A percentile compares a stretch with the other conserved stretches of the same genome.
phyloP scores from a whole-genome alignment of 2,888 invertebrate genomes.

The Callyntrura sp. region DNA sequence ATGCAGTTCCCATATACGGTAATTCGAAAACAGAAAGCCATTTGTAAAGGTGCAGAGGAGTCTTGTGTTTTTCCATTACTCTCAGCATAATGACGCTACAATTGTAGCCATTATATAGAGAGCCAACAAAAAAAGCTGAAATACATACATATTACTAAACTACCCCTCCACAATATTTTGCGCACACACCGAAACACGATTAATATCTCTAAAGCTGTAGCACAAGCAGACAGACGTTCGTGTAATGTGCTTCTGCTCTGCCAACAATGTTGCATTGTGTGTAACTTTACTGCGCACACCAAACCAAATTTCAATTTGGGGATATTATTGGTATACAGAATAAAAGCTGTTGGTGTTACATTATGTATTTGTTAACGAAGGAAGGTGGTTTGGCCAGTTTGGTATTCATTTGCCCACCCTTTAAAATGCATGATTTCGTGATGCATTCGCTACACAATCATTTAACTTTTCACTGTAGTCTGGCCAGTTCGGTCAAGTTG shows the following conservation, averaged over 20 bases:
- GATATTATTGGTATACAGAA: not conserved
- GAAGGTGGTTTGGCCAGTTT: conserved; percentile 78
- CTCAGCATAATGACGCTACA: too few species aligned
- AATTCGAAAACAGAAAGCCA: too few species aligned
- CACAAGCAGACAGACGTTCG: not conserved
- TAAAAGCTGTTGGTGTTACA: not conserved
- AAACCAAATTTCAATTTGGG: too few species aligned
- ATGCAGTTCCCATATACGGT: too few species aligned
- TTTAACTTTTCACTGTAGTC: conserved; percentile 35
- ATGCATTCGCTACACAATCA: conserved; percentile 39
- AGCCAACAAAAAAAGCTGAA: conserved; percentile 36
- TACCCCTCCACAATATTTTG: conserved; percentile 53
- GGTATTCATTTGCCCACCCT: conserved; percentile 57
- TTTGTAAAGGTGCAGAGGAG: too few species aligned
- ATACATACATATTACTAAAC: not conserved
- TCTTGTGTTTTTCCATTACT: too few species aligned
- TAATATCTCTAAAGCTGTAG: conserved; percentile 20
- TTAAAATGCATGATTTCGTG: conserved; percentile 64
- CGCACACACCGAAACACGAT: not conserved
- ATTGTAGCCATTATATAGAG: not conserved
- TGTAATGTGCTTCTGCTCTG: not conserved
- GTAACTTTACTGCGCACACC: conserved; percentile 5
- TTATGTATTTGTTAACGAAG: conserved; percentile 56
- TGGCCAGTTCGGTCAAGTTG: conserved; percentile 42
- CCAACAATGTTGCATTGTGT: not conserved